Percentiles rank a stretch among this genome's conserved stretches.
Evolutionary conservation across 2,797 vertebrate genomes (phyloP).

Genomic region (Malurus leucopterus): DNA sequence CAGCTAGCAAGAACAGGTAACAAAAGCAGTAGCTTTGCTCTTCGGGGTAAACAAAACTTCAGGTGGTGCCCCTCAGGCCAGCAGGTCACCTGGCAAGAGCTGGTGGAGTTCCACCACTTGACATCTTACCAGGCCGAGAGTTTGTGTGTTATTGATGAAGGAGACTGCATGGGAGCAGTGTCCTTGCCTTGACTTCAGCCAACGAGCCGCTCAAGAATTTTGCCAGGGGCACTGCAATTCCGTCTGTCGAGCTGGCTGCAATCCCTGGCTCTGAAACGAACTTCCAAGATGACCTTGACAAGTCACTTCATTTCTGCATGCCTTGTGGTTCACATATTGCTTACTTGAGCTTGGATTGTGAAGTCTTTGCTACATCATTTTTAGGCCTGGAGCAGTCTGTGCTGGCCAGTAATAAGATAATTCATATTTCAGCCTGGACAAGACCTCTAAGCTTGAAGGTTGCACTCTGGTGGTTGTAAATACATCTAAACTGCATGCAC

Average conservation of each 20-base stretch:
- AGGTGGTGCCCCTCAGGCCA: rapidly evolving
- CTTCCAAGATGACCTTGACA: neutral
- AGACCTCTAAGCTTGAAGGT: neutral
- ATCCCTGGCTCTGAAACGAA: neutral
- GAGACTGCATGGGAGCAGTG: neutral
- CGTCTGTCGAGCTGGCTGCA: neutral
- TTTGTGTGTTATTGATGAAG: neutral
- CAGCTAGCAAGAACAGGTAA: neutral
- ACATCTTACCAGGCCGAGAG: neutral
- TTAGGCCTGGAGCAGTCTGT: neutral
- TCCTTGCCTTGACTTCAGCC: neutral
- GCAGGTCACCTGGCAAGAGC: neutral
- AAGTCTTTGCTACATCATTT: neutral
- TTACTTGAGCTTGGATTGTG: neutral
- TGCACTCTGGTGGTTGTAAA: neutral
- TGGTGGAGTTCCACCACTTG: neutral
- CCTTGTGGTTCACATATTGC: neutral
- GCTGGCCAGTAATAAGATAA: neutral
- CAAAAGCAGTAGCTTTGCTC: neutral
- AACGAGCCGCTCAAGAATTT: neutral
- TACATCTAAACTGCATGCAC: neutral
- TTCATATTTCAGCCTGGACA: neutral
- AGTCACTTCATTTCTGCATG: neutral
- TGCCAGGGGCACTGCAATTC: neutral
- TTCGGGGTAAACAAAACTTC: neutral